Percentiles rank a stretch among this genome's conserved stretches.
Evolutionary conservation across 2,113 vertebrate genomes (phyloP).

Genomic region (Isurus oxyrinchus): DNA sequence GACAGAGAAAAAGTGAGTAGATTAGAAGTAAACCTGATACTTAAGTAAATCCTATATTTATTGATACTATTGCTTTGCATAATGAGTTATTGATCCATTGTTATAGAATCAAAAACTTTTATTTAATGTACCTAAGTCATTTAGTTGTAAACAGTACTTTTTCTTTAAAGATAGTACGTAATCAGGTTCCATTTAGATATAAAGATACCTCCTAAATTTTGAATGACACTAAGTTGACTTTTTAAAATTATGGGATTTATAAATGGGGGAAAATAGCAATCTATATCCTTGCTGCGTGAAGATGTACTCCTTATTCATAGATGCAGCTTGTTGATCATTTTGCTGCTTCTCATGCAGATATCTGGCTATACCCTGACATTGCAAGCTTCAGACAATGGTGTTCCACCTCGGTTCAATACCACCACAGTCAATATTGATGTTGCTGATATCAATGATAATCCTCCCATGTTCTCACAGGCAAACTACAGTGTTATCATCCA

Average conservation of each 20-base stretch:
- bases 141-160: background rate
- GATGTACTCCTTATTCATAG: background rate
- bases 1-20: constrained; percentile 81
- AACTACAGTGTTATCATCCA: constrained; percentile 93
- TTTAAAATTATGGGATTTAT: background rate
- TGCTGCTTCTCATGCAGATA: constrained; percentile 55
- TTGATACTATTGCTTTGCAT: background rate
- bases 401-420: constrained; percentile 65
- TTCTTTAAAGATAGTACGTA: background rate
- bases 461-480: constrained; percentile 81
- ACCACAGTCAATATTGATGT: constrained; percentile 88
- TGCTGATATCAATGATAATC: constrained; percentile 93
- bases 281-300: background rate
- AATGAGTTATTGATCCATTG: background rate
- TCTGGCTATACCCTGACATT: constrained; percentile 89
- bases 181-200: background rate
- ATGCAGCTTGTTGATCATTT: background rate
- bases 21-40: background rate
- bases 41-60: background rate
- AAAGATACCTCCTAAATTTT: background rate
- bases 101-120: background rate
- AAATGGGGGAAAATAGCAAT: background rate
- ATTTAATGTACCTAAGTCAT: background rate
- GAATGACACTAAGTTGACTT: background rate
- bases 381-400: constrained; percentile 78